phyloP scores from a whole-genome alignment of 2,797 vertebrate species.

The Microcaecilia unicolor region DNA sequence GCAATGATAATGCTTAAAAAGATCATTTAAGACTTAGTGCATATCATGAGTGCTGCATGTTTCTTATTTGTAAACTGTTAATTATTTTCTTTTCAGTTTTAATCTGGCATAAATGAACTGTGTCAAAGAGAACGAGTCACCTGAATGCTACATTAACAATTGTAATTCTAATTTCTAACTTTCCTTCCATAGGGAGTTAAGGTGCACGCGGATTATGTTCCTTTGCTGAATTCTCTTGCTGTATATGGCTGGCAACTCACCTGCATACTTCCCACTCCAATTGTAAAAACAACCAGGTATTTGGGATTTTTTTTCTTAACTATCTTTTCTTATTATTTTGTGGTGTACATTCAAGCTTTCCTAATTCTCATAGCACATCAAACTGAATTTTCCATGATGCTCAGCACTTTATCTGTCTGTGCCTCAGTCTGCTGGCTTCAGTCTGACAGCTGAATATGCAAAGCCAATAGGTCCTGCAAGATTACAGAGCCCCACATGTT shows the following conservation, averaged over 20 bases:
- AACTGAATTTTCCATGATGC: too few species aligned
- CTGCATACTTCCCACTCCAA: constrained; percentile 87
- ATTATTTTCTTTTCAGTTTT: neutral
- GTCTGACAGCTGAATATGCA: too few species aligned
- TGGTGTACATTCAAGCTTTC: neutral
- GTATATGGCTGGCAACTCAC: constrained; percentile 88
- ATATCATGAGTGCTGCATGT: neutral
- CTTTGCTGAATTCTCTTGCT: constrained; percentile 86
- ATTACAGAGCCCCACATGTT: too few species aligned
- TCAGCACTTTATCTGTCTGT: too few species aligned
- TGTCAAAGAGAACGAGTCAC: too few species aligned
- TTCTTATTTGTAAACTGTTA: neutral
- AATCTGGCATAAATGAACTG: too few species aligned
- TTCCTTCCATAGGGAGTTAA: constrained; percentile 67
- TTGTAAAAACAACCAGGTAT: constrained; percentile 89
- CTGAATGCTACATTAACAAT: too few species aligned
- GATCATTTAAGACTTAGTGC: too few species aligned
- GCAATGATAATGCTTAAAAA: too few species aligned
- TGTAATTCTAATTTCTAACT: constrained; percentile 19
- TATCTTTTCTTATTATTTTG: neutral
- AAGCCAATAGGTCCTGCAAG: too few species aligned
- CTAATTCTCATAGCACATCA: too few species aligned
- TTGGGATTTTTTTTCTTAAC: neutral
- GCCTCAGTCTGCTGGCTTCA: too few species aligned
- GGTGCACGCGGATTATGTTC: constrained; percentile 90